These are phyloP conservation scores for Troides aeacus DNA, from an alignment of 2,888 invertebrate species.

Conservation along the genomic window DNA sequence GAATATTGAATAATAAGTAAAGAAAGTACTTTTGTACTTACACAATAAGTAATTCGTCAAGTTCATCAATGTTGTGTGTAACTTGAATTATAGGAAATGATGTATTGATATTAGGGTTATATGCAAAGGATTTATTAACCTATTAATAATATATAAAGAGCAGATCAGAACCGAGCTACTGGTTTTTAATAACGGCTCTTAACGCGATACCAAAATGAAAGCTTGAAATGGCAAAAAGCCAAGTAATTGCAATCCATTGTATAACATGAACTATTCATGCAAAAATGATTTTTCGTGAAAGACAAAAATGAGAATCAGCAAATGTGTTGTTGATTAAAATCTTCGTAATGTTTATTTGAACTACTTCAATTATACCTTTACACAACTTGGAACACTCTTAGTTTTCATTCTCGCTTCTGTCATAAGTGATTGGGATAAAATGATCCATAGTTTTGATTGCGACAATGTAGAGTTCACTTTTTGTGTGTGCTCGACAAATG, in stretches of 20 bases:
- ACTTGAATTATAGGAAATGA: not conserved
- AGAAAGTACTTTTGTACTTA: too few species aligned
- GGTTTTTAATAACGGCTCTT: constrained; percentile 2
- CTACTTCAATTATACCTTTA: not conserved
- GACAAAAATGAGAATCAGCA: not conserved
- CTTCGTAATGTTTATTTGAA: not conserved
- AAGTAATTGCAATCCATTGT: constrained; percentile 6
- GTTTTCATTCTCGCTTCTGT: too few species aligned
- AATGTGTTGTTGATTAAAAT: constrained; percentile 4
- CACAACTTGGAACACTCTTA: too few species aligned
- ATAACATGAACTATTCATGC: constrained; percentile 3
- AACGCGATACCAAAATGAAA: constrained; percentile 4
- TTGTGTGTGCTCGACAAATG: not conserved
- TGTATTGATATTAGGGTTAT: not conserved
- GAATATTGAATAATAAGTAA: too few species aligned
- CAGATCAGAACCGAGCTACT: not conserved
- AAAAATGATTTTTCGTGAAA: not conserved
- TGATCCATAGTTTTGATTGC: not conserved
- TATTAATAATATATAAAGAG: not conserved
- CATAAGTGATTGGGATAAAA: not conserved
- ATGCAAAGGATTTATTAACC: not conserved
- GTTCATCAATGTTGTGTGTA: too few species aligned
- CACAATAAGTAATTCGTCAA: too few species aligned
- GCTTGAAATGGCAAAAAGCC: constrained; percentile 4
- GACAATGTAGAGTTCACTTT: not conserved